Conservation (phyloP, 35 echinoderm and acorn worm genomes). For the Strongylocentrotus purpuratus region DNA sequence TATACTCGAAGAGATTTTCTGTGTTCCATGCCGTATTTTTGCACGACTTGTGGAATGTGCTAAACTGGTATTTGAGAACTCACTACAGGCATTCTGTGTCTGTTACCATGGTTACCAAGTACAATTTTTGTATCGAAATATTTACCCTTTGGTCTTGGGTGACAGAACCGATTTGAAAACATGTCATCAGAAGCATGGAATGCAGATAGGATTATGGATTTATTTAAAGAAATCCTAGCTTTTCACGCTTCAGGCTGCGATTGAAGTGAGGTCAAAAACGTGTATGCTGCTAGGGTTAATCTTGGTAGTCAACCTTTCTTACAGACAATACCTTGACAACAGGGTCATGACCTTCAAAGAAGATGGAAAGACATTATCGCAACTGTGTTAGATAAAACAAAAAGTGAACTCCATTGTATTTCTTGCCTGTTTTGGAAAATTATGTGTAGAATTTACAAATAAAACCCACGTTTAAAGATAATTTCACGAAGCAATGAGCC, state of each 20-base stretch:
- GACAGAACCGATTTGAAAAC: neutral
- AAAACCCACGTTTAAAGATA: too few species aligned
- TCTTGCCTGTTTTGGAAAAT: too few species aligned
- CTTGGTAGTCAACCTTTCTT: neutral
- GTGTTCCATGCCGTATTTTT: neutral
- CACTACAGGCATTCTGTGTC: neutral
- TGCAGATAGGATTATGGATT: neutral
- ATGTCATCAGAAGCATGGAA: neutral
- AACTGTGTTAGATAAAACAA: too few species aligned
- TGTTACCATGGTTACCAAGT: neutral
- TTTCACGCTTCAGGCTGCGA: neutral
- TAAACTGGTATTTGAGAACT: neutral
- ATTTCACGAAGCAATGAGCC: too few species aligned
- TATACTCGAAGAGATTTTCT: too few species aligned
- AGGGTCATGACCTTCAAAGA: neutral
- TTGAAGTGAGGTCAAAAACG: slow-evolving; percentile 1
- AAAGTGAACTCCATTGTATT: too few species aligned
- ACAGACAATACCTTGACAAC: neutral
- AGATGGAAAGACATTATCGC: neutral
- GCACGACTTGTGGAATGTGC: neutral
- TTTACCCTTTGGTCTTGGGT: neutral
- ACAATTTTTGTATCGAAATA: neutral
- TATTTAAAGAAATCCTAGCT: neutral
- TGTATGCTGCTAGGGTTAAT: neutral
- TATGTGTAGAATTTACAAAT: too few species aligned